Percentiles rank a stretch among this genome's conserved stretches.
phyloP scores from a whole-genome alignment of 2,888 invertebrate species.

The Allacma fusca region DNA sequence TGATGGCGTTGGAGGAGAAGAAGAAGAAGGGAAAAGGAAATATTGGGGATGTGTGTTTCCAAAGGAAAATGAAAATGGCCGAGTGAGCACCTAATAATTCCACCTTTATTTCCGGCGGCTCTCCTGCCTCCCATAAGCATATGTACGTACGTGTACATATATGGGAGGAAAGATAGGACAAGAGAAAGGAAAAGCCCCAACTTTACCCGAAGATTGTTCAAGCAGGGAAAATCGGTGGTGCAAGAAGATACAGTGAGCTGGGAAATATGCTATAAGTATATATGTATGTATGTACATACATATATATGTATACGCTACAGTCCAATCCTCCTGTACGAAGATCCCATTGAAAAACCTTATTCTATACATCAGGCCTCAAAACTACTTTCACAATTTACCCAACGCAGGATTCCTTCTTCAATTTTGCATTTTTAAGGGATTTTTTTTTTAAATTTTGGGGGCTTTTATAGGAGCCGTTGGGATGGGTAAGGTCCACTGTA shows the following conservation, averaged over 20 bases:
- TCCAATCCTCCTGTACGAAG: too few species aligned
- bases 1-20: not conserved
- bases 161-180: not conserved
- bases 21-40: not conserved
- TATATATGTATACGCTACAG: too few species aligned
- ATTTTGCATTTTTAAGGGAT: too few species aligned
- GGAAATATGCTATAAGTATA: too few species aligned
- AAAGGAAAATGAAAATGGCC: not conserved
- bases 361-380: too few species aligned
- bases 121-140: not conserved
- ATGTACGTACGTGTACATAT: not conserved
- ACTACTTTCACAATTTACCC: too few species aligned
- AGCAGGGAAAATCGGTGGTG: not conserved
- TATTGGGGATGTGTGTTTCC: not conserved
- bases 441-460: too few species aligned
- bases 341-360: too few species aligned
- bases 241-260: too few species aligned
- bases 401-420: too few species aligned
- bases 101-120: not conserved
- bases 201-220: not conserved
- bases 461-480: too few species aligned
- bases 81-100: constrained; percentile 14
- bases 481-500: not conserved
- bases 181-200: not conserved
- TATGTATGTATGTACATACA: too few species aligned